phyloP scores from a whole-genome alignment of 2,888 invertebrate genomes.

The Athalia circularis region DNA sequence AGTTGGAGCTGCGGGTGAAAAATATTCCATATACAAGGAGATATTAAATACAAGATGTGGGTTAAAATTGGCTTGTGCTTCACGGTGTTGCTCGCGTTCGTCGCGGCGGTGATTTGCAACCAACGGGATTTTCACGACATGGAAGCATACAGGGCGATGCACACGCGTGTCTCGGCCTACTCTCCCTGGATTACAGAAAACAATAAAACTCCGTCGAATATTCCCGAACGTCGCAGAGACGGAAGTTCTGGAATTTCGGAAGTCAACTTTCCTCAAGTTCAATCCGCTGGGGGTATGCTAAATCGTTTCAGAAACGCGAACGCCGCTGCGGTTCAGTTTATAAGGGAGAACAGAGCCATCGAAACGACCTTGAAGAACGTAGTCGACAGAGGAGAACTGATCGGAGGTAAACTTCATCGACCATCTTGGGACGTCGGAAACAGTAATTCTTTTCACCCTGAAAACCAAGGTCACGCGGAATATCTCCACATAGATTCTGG shows the following conservation, averaged over 20 bases:
- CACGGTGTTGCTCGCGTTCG: constrained; percentile 16
- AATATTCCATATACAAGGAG: not conserved
- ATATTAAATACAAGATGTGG: not conserved
- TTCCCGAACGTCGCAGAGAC: too few relatives aligned
- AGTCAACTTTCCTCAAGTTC: constrained; percentile 15
- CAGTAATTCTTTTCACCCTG: not conserved
- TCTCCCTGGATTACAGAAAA: constrained; percentile 29
- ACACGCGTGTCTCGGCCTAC: constrained; percentile 13
- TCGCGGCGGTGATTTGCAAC: not conserved
- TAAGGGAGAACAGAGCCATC: constrained; percentile 56
- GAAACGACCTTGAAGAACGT: constrained; percentile 53
- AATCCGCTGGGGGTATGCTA: not conserved
- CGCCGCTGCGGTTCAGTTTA: constrained; percentile 27
- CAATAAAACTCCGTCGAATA: constrained; percentile 7
- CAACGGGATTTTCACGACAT: constrained; percentile 42
- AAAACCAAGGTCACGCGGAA: not conserved
- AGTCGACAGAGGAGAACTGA: constrained; percentile 25
- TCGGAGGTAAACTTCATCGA: not conserved
- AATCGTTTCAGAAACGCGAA: constrained; percentile 50
- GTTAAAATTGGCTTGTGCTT: constrained; percentile 8
- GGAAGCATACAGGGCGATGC: constrained; percentile 33
- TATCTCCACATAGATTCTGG: not conserved
- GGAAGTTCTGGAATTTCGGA: too few relatives aligned
- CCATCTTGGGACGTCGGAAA: not conserved
- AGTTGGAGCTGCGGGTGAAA: not conserved